These are phyloP conservation scores for Spodoptera exigua DNA, from an alignment of 2,888 invertebrate species.

Conservation along the genomic window DNA sequence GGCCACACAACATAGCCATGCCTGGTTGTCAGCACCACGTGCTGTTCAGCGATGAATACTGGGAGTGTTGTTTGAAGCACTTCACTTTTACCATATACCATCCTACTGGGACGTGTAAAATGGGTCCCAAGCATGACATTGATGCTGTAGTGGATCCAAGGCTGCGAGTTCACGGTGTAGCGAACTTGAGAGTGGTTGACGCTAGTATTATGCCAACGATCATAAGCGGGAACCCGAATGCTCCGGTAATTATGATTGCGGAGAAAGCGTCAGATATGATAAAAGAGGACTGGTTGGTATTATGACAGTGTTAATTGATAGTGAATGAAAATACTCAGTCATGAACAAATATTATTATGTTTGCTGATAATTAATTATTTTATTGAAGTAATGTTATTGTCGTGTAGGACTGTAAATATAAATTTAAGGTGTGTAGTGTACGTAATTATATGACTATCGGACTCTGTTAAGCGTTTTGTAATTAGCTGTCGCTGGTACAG, in stretches of 20 bases:
- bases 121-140: slow-evolving; percentile 94
- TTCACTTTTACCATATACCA: slow-evolving; percentile 95
- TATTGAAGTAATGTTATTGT: slow-evolving; percentile 45
- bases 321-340: slow-evolving; percentile 52
- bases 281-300: slow-evolving; percentile 94
- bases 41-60: slow-evolving; percentile 94
- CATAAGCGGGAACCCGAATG: slow-evolving; percentile 96
- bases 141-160: slow-evolving; percentile 94
- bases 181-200: slow-evolving; percentile 93
- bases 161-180: slow-evolving; percentile 93
- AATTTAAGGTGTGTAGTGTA: slow-evolving; percentile 38
- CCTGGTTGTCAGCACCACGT: slow-evolving; percentile 94
- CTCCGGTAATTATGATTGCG: slow-evolving; percentile 96
- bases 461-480: slow-evolving; percentile 39
- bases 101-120: slow-evolving; percentile 95
- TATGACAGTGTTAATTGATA: slow-evolving; percentile 77
- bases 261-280: slow-evolving; percentile 97
- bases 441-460: slow-evolving; percentile 46
- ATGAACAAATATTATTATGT: slow-evolving; percentile 44
- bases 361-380: slow-evolving; percentile 47
- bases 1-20: slow-evolving; percentile 93
- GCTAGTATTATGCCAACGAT: slow-evolving; percentile 97
- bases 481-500: slow-evolving; percentile 41
- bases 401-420: slow-evolving; percentile 54
- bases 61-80: slow-evolving; percentile 95